Evolutionary conservation across 2,797 vertebrate genomes (phyloP).

Genomic region (Cottoperca gobio): DNA sequence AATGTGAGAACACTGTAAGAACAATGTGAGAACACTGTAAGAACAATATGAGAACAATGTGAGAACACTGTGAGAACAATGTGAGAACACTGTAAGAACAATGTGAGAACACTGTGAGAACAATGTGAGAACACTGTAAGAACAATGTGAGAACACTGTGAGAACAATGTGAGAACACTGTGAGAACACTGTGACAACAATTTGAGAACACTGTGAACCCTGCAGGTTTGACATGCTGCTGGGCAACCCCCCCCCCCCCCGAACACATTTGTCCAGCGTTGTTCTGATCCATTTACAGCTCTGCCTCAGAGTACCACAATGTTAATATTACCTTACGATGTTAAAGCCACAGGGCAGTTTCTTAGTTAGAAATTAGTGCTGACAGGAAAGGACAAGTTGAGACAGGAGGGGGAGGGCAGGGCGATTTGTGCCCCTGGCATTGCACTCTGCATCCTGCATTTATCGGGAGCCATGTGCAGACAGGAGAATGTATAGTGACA

Average conservation of each 20-base stretch:
- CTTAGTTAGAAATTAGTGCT: constrained; percentile 48
- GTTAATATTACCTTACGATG: constrained; percentile 34
- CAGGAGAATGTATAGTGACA: constrained; percentile 26
- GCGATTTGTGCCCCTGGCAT: constrained; percentile 50
- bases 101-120: too few species aligned
- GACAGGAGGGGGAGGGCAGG: constrained; percentile 56
- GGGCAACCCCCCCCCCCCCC: not conserved
- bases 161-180: too few species aligned
- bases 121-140: too few species aligned
- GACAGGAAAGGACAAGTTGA: constrained; percentile 73
- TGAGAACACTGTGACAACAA: too few species aligned
- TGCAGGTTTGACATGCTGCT: constrained; percentile 12
- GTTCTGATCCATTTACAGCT: constrained; percentile 28
- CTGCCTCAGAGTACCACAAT: constrained; percentile 11
- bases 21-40: too few species aligned
- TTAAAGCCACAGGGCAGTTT: constrained; percentile 41
- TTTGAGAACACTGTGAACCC: constrained; percentile 25
- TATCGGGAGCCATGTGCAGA: constrained; percentile 50
- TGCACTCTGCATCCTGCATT: constrained; percentile 51
- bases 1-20: too few species aligned
- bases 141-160: too few species aligned
- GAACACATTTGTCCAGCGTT: constrained; percentile 17
- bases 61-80: too few species aligned
- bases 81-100: too few species aligned
- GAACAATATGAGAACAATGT: too few species aligned